Evolutionary conservation across 2,113 vertebrate genomes (phyloP), one percentile per base, ranked within the genome.

Genomic region (Ailuropoda melanoleuca): DNA sequence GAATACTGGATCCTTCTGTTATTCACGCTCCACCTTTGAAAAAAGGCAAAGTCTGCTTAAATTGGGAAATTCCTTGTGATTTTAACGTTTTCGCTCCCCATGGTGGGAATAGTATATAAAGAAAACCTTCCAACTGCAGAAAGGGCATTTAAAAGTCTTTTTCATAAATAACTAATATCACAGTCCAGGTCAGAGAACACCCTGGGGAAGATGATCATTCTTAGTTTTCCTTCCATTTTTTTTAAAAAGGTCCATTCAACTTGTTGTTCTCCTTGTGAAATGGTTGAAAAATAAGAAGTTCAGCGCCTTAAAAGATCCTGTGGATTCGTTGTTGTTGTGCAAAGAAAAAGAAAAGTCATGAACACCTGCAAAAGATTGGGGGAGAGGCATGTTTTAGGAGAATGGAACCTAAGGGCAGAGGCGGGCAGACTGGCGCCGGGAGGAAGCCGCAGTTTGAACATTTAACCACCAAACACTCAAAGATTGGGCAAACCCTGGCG

Each of bases 281-380:
- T 91, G 98, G 98, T 98, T 98, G 98, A 98, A 99, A 98, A 99
- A 97, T 97, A 98, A 98, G 97, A 98, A 98, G 97, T 98, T 98
- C 98, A 98, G 98, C 98, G 99, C 98, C 99, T 99, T 98, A 98
- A 99, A 98, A 98, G 98, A 98, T 98, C 95, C 97, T 97, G 98
- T 97, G 98, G 98, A 98, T 93, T 82, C 97, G 96, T 97, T 98
- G 98, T 92, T 97, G 80, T 97, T 99, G 98, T 99, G 98, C 97
- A 98, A 99, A 98, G 84, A 97, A 86, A 95, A 78, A 98, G 95
- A 97, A 97, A 97, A 98, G 98, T 99, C 99, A 98, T 98, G 99
- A 99, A 99, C 99, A 99, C 99, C 99, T 99, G 99, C 99, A 99
- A 99, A 99, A 99, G 99, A 99, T 99, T 99, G 99, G 99, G 99